Conservation (phyloP, 37 sponge, comb jelly and placozoan genomes). For the Agelas oroides region DNA sequence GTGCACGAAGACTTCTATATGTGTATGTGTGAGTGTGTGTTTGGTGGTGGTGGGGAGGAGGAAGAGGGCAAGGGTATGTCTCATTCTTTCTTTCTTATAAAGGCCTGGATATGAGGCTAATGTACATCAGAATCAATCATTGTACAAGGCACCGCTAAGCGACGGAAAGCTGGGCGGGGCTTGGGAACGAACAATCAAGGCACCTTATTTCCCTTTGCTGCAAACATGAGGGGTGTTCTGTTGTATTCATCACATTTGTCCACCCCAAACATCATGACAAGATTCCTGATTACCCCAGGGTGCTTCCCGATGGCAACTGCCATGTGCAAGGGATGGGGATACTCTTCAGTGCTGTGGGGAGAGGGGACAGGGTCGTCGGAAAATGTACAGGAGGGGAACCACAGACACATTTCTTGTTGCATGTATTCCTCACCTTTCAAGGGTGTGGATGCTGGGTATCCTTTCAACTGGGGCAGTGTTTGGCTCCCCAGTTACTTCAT, state of each 20-base stretch:
- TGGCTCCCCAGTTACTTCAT: slow-evolving; percentile 27
- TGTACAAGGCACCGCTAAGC: too few relatives aligned
- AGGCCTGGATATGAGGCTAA: background rate
- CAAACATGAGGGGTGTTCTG: slow-evolving; percentile 87
- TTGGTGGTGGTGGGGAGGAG: background rate
- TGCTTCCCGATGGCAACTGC: slow-evolving; percentile 75
- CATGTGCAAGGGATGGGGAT: slow-evolving; percentile 82
- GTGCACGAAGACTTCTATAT: slow-evolving; percentile 42
- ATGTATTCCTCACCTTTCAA: slow-evolving; percentile 44
- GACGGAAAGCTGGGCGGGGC: too few relatives aligned
- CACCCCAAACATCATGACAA: slow-evolving; percentile 87
- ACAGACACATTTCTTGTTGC: background rate
- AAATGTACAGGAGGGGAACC: background rate
- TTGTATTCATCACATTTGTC: slow-evolving; percentile 57
- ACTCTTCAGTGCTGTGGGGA: slow-evolving; percentile 41
- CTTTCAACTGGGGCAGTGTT: slow-evolving; percentile 16
- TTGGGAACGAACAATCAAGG: too few relatives aligned
- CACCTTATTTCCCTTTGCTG: slow-evolving; percentile 72
- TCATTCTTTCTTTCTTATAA: background rate
- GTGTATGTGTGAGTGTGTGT: background rate
- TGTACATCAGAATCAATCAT: too few relatives aligned
- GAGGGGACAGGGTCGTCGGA: background rate
- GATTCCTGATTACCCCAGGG: slow-evolving; percentile 72
- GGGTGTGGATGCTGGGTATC: slow-evolving; percentile 46
- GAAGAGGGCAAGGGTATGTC: too few relatives aligned